Evolutionary conservation across 2,113 vertebrate genomes (phyloP).

Genomic region (Ranitomeya imitator): DNA sequence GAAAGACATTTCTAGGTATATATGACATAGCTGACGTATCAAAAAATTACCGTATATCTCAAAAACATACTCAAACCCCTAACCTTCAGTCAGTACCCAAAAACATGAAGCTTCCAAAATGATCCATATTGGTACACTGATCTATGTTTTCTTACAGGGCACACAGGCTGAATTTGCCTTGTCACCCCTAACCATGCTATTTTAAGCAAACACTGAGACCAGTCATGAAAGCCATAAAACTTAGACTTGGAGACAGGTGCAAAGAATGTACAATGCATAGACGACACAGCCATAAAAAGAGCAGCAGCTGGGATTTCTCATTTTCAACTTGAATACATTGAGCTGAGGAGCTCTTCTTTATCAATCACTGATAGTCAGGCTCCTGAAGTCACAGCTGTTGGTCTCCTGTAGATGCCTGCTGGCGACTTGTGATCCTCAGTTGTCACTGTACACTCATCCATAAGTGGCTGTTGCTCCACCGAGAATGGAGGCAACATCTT

Average conservation of each 20-base stretch:
- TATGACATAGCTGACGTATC: too few species aligned
- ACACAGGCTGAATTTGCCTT: not conserved
- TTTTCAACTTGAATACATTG: not conserved
- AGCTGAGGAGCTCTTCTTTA: constrained; percentile 19
- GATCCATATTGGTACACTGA: not conserved
- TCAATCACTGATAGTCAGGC: constrained; percentile 36
- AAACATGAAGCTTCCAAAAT: not conserved
- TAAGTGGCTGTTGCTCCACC: not conserved
- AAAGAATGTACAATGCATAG: constrained; percentile 10
- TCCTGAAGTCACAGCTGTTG: not conserved
- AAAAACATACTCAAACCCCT: not conserved
- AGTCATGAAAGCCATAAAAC: constrained; percentile 13
- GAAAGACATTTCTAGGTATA: too few species aligned
- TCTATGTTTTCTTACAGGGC: constrained; percentile 1
- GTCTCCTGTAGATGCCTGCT: constrained; percentile 6
- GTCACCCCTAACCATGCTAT: constrained; percentile 31
- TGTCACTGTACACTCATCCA: constrained; percentile 13
- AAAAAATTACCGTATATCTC: too few species aligned
- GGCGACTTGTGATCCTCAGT: not conserved
- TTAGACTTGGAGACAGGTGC: constrained; percentile 3
- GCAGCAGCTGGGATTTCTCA: constrained; percentile 35
- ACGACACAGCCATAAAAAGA: constrained; percentile 14
- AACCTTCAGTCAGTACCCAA: not conserved
- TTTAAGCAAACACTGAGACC: constrained; percentile 25
- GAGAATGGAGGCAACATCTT: not conserved